A percentile compares a stretch with the other conserved stretches of the same genome.
Conservation (phyloP, 2,113 vertebrate genomes). For the Phalacrocorax carbo region DNA sequence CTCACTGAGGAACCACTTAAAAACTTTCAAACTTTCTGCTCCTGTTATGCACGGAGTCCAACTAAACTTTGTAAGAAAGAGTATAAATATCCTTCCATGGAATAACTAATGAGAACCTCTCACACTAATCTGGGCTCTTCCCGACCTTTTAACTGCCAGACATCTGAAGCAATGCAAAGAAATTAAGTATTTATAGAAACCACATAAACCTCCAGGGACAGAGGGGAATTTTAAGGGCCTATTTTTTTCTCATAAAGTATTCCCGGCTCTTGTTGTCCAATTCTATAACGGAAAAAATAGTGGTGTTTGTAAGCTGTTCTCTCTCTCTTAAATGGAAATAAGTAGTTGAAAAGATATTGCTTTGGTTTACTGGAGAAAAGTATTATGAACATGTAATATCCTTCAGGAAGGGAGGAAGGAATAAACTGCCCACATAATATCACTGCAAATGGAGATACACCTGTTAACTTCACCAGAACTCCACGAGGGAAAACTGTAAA, state of each 20-base stretch:
- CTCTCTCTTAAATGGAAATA: not conserved
- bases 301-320: not conserved
- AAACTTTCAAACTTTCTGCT: not conserved
- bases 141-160: not conserved
- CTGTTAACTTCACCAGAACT: not conserved
- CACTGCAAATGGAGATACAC: not conserved
- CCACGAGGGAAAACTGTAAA: not conserved
- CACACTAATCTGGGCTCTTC: conserved; percentile 26
- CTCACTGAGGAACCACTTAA: not conserved
- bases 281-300: not conserved
- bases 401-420: not conserved
- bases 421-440: not conserved
- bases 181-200: conserved; percentile 46
- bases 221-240: not conserved
- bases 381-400: not conserved
- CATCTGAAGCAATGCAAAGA: conserved; percentile 12
- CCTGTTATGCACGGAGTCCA: not conserved
- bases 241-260: conserved; percentile 27
- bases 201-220: conserved; percentile 4
- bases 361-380: not conserved
- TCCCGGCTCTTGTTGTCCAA: not conserved
- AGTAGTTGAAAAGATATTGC: not conserved
- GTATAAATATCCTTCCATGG: conserved; percentile 23
- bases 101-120: conserved; percentile 39
- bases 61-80: not conserved